phyloP scores from a whole-genome alignment of 2,797 vertebrate species.

The Protosalanx chinensis region DNA sequence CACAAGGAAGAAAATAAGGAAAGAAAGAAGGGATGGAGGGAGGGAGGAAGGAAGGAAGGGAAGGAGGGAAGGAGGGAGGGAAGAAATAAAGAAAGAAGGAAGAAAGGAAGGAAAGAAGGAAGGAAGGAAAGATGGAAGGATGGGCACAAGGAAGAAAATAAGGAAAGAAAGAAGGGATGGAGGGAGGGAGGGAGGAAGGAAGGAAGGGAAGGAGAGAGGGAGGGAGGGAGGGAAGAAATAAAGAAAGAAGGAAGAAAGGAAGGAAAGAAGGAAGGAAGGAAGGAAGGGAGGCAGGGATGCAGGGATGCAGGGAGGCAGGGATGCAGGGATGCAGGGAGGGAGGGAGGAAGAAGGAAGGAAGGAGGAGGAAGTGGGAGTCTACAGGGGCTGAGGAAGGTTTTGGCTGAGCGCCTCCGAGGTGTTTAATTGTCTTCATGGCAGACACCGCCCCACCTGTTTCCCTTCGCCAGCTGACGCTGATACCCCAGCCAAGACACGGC shows the following conservation, averaged over 20 bases:
- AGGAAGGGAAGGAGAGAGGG: background rate
- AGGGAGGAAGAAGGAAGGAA: slow-evolving; percentile 18
- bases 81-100: too few species aligned
- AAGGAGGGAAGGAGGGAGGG: slow-evolving; percentile 26
- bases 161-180: background rate
- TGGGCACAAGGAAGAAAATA: too few species aligned
- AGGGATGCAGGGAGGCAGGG: too few species aligned
- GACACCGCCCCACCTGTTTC: slow-evolving; percentile 72
- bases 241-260: slow-evolving; percentile 1
- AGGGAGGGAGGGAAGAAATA: background rate
- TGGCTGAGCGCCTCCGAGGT: slow-evolving; percentile 69
- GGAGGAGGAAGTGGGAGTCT: background rate
- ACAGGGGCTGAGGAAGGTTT: slow-evolving; percentile 60
- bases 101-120: too few species aligned
- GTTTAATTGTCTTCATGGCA: slow-evolving; percentile 76
- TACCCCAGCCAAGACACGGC: slow-evolving; percentile 62
- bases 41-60: slow-evolving; percentile 13
- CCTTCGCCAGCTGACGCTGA: slow-evolving; percentile 57
- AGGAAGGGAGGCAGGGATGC: background rate
- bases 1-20: too few species aligned
- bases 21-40: too few species aligned
- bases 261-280: background rate
- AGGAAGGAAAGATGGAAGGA: too few species aligned
- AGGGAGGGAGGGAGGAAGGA: background rate
- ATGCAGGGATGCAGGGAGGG: slow-evolving; percentile 11